Evolutionary conservation across 2,888 invertebrate species (phyloP), one percentile per base, ranked within the genome.

Genomic region (Chalcosyrphus nemorum): DNA sequence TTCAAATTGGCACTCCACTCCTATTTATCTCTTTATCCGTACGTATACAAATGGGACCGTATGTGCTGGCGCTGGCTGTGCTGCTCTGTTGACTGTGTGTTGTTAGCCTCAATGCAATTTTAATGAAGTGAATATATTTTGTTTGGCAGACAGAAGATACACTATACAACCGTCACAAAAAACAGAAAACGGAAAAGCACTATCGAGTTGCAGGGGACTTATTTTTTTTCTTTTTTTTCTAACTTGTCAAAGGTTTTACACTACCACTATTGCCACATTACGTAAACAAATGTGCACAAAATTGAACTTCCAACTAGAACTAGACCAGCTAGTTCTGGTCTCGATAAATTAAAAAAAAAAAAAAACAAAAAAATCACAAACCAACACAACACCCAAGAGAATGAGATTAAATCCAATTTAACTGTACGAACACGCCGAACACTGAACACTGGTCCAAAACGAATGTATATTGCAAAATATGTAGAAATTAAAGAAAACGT

Each of bases 31-130:
- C 24, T 24, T 24, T 24, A 57, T 71, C n/a, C n/a, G 71, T 81
- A 35, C 71, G 71, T 57, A 65, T 65, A 65, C 50, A 75, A 81
- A 65, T 81, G 43, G 65, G 52, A 61, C 32, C 27, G 57, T 47
- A 15, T 54, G 35, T 45, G 43, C 32, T 63, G 17, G 63, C 13
- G 21, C 17, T 45, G 11, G 21, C 17, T 45, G 11, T 45, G 35
- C 27, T 45, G 6, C 45, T 27, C 19, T 47, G 47, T 13, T 47
- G 43, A 52, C 21, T 66, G 65, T 45, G 13, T 72, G 66, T 61
- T 71, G 43, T 77, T 82, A 82, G 77, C 81, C 77, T 45, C 71
- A 57, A 77, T 82, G 81, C 81, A 77, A 82, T 76, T 77, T 71
- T 77, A 81, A 81, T 77, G 71, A 77, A 66, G 65, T 65, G 77